Conservation (phyloP, 2,113 vertebrate genomes). For the Bufo gargarizans region DNA sequence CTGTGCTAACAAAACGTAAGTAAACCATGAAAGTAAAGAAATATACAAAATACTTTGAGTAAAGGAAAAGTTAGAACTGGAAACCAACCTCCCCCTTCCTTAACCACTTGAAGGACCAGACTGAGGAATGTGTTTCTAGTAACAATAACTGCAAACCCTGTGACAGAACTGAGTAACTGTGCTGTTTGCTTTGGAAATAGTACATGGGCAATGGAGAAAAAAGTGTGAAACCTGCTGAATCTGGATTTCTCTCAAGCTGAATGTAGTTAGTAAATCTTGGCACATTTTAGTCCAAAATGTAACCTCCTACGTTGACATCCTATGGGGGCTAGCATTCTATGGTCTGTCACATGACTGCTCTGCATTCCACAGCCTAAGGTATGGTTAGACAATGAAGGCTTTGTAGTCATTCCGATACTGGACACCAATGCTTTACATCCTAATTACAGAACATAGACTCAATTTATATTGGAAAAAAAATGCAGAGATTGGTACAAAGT, state of each 20-base stretch:
- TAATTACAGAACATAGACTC: neutral
- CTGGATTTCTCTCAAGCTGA: neutral
- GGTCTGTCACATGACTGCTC: slow-evolving; percentile 12
- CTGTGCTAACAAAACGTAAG: neutral
- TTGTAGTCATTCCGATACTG: neutral
- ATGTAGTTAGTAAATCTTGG: slow-evolving; percentile 1
- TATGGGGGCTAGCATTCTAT: slow-evolving; percentile 33
- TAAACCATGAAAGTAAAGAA: neutral
- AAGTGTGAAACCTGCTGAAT: slow-evolving; percentile 12
- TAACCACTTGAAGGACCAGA: slow-evolving; percentile 15
- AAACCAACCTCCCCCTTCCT: neutral
- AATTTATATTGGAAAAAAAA: neutral
- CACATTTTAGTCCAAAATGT: neutral
- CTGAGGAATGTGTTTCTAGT: slow-evolving; percentile 8
- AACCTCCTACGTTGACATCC: neutral
- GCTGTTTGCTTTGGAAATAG: slow-evolving; percentile 33
- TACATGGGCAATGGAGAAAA: neutral
- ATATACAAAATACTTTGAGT: neutral
- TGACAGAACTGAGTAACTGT: slow-evolving; percentile 18
- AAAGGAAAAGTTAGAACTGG: slow-evolving; percentile 11
- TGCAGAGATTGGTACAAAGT: neutral
- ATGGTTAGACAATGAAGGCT: slow-evolving; percentile 37
- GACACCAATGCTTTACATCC: neutral
- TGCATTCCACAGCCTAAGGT: slow-evolving; percentile 49
- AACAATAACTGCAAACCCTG: neutral